Conservation (phyloP, 2,113 vertebrate genomes). For the Chloropsis hardwickii region DNA sequence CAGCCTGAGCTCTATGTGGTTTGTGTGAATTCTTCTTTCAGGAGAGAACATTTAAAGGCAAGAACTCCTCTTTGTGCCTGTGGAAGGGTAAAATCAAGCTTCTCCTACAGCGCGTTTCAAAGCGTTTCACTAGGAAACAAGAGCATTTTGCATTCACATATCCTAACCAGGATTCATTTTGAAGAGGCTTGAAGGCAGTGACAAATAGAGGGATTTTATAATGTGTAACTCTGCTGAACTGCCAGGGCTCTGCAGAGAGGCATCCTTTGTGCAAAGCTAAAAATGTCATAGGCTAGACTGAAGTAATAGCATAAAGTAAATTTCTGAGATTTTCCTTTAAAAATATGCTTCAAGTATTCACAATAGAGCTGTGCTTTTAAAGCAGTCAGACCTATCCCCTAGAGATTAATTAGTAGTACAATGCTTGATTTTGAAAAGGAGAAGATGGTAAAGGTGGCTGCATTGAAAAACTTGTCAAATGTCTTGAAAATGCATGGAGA, state of each 20-base stretch:
- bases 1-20: slow-evolving; percentile 11
- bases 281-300: slow-evolving; percentile 39
- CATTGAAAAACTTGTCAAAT: not conserved
- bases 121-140: slow-evolving; percentile 38
- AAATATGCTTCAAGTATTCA: not conserved
- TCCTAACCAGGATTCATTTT: slow-evolving; percentile 44
- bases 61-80: slow-evolving; percentile 44
- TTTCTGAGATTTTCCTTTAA: slow-evolving; percentile 35
- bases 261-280: slow-evolving; percentile 51
- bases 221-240: slow-evolving; percentile 16
- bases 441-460: slow-evolving; percentile 9
- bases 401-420: slow-evolving; percentile 56
- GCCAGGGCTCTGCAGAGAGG: slow-evolving; percentile 6
- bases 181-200: slow-evolving; percentile 51
- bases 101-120: slow-evolving; percentile 30
- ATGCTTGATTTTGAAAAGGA: slow-evolving; percentile 33
- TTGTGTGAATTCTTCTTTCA: slow-evolving; percentile 35
- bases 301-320: slow-evolving; percentile 34
- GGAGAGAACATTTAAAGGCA: slow-evolving; percentile 37
- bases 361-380: slow-evolving; percentile 43
- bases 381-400: slow-evolving; percentile 44
- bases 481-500: not conserved
- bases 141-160: slow-evolving; percentile 50
- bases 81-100: slow-evolving; percentile 46
- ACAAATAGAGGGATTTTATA: slow-evolving; percentile 55